Evolutionary conservation across 1,140 invertebrate genomes (phyloP), one percentile per base, ranked within the genome.

Genomic region (Nephila pilipes): DNA sequence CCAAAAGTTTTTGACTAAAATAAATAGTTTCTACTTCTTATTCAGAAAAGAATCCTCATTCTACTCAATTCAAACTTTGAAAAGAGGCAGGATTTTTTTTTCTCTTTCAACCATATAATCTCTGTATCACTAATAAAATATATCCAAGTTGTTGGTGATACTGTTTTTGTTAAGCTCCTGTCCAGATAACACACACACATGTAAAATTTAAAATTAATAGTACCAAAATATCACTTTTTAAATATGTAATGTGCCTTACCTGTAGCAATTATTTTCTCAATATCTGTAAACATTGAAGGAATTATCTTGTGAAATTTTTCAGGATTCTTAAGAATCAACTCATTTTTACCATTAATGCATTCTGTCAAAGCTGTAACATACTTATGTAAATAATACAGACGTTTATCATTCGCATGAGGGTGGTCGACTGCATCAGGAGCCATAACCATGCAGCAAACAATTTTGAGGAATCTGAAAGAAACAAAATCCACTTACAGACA

Each of bases 391-490:
- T 69, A 92, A n/a, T 75, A 38, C 29, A 85, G n/a, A 20, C 60
- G 36, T 25, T 92, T 92, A 10, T 36, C 22, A 32, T 63, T 83
- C 2, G 38, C 55, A 69, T 69, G 25, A 32, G 10, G 20, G 80
- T 58, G 22, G 8, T 85, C 32, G 29, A 58, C 14, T 55, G 38
- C 14, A 55, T n/a, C 20, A 60, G 89, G 14, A 25, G 46, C 16
- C 22, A 55, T 25, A 55, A 46, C 38, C 90, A 92, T 92, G 46
- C 60, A 69, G 58, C 90, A 92, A n/a, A 92, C 36, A 29, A 92
- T 54, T 55, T 92, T 92, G 0, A 92, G 46, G 18, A 92, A 92
- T 32, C 90, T 92, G 25, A 69, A 85, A 85, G 36, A 63, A 60
- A n/a, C 0, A 81, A 60, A 55, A 54, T 14, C 12, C 12, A 46